These are phyloP conservation scores for Chionomys nivalis DNA, from an alignment of 2,113 vertebrate genomes.

Conservation along the genomic window DNA sequence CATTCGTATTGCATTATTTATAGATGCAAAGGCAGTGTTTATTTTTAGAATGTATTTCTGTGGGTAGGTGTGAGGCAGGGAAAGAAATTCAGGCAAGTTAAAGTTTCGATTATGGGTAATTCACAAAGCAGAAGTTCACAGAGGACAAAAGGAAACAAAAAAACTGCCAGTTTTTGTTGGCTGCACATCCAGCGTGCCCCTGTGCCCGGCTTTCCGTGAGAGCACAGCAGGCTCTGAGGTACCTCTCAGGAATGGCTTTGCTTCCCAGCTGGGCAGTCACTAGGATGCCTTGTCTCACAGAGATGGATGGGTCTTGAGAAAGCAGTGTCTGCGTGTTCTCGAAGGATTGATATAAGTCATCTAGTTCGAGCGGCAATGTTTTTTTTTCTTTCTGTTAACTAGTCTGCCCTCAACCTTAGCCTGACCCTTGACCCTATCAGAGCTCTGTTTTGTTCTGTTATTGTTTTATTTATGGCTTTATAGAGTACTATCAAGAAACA, in stretches of 20 bases:
- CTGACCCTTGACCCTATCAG: not conserved
- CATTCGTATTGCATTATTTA: conserved; percentile 49
- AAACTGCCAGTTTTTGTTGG: not conserved
- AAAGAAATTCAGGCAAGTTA: conserved; percentile 27
- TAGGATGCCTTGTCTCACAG: conserved; percentile 22
- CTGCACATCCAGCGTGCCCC: not conserved
- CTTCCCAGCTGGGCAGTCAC: not conserved
- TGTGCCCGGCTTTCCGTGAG: not conserved
- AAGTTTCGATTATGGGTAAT: conserved; percentile 18
- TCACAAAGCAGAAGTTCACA: conserved; percentile 41
- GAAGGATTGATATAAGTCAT: conserved; percentile 45
- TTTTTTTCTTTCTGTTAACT: conserved; percentile 9
- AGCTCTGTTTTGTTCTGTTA: not conserved
- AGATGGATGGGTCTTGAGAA: conserved; percentile 15
- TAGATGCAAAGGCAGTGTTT: conserved; percentile 15
- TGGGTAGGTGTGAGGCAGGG: not conserved
- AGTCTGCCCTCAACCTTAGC: conserved; percentile 17
- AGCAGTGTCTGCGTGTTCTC: conserved; percentile 29
- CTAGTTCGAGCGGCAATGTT: not conserved
- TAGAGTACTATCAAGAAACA: not conserved
- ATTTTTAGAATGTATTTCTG: conserved; percentile 51
- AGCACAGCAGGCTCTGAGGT: not conserved
- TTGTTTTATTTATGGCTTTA: conserved; percentile 52
- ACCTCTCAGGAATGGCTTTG: not conserved
- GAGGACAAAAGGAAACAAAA: not conserved